A percentile compares a stretch with the other conserved stretches of the same genome.
Conservation (phyloP, 2,888 invertebrate genomes). For the Eledone cirrhosa region DNA sequence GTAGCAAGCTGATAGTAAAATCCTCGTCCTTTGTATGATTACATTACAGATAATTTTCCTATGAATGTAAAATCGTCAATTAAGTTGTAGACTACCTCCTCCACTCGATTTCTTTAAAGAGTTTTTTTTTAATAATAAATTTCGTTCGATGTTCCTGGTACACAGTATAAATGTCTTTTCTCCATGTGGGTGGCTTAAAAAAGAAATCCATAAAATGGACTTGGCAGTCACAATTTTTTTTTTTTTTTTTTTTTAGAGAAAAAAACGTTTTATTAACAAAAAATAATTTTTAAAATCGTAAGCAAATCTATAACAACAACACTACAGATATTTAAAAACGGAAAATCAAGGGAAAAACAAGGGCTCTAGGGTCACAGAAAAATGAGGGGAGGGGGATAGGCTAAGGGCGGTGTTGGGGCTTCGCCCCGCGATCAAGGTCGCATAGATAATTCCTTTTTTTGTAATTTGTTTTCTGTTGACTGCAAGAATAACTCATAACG, state of each 20-base stretch:
- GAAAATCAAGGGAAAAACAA: too few relatives aligned
- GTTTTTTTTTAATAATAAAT: not conserved
- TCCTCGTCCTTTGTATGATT: not conserved
- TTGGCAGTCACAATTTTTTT: not conserved
- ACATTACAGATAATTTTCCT: not conserved
- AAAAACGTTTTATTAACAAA: too few relatives aligned
- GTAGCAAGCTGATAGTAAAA: not conserved
- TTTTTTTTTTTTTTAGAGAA: too few relatives aligned
- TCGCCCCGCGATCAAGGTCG: too few relatives aligned
- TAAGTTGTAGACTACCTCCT: not conserved
- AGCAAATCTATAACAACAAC: not conserved
- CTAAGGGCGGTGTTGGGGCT: too few relatives aligned
- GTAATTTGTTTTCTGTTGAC: too few relatives aligned
- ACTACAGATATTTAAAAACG: too few relatives aligned
- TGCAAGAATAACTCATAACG: too few relatives aligned
- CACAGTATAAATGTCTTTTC: not conserved
- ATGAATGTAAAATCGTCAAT: not conserved
- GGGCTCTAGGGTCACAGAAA: too few relatives aligned
- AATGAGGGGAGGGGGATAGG: too few relatives aligned
- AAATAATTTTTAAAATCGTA: not conserved
- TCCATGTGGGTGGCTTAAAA: not conserved
- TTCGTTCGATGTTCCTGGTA: not conserved
- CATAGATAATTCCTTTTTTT: too few relatives aligned
- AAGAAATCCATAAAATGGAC: not conserved
- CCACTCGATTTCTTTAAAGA: not conserved